A percentile compares a stretch with the other conserved stretches of the same genome.
Evolutionary conservation across 2,113 vertebrate species (phyloP).

Genomic region (Varanus komodoensis): DNA sequence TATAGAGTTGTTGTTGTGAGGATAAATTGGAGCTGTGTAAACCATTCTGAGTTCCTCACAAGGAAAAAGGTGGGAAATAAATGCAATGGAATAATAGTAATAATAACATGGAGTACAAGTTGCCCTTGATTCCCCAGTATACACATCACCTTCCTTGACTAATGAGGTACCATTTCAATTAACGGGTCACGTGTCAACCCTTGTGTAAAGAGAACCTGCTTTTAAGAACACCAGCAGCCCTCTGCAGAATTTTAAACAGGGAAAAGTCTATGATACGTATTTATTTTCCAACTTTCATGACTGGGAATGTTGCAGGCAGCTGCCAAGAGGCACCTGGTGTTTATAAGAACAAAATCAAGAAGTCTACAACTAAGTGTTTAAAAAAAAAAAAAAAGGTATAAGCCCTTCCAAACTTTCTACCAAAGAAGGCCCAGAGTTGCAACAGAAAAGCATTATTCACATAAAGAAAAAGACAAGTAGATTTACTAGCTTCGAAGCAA

Average conservation of each 20-base stretch:
- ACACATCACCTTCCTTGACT: neutral
- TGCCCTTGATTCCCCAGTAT: neutral
- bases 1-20: too few relatives aligned
- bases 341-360: neutral
- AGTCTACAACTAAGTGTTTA: neutral
- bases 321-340: neutral
- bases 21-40: too few relatives aligned
- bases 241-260: accelerated
- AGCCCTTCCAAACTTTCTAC: neutral
- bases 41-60: too few relatives aligned
- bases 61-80: too few relatives aligned
- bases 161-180: accelerated
- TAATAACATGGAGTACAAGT: too few relatives aligned
- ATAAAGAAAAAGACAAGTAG: neutral
- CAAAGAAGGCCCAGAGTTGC: neutral
- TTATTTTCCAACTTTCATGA: neutral
- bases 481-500: neutral
- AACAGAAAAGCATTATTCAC: neutral
- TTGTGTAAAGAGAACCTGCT: accelerated
- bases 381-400: neutral
- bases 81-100: too few relatives aligned
- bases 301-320: neutral
- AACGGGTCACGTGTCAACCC: neutral
- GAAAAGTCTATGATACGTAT: neutral
- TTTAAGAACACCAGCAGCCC: neutral